Evolutionary conservation across 2,888 invertebrate genomes (phyloP), one percentile per base, ranked within the genome.

Genomic region (Lamellibrachia satsuma): DNA sequence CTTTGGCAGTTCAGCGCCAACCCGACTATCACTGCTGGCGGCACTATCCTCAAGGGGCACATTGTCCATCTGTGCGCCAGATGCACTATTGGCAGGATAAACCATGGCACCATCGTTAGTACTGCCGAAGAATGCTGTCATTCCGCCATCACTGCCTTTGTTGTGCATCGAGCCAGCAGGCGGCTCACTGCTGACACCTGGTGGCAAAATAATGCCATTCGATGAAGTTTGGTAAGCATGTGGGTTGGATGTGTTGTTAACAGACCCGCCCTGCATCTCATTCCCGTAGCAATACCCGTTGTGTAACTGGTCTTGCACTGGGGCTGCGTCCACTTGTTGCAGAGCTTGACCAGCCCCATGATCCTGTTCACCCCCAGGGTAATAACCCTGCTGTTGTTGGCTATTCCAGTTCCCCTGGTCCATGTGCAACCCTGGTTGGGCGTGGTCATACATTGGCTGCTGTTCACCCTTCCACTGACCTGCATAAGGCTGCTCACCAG

Each of bases 201-300:
- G 75, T 75, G 75, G 75, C 75, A 75, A 75, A 75, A 75, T n/a
- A 75, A 6, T 75, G 75, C 75, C 75, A 75, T 75, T 75, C 22
- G 22, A 75, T 22, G 22, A 15, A 75, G 22, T 75, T 6, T 75
- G 75, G n/a, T 22, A 75, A 4, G 11, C 75, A 75, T 22, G 75
- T 22, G 75, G 75, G 75, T 75, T 75, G n/a, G 22, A 22, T 15
- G 75, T 75, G n/a, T 75, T n/a, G n/a, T 75, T 75, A 75, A 75
- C 15, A 6, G 22, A n/a, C 75, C 75, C 22, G 6, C 22, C 75
- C 22, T 75, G 75, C 22, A 75, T 75, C n/a, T 75, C 75, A 15
- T 75, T 75, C 75, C 75, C 22, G 75, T 75, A 75, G 75, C 75
- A 75, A n/a, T 75, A 75, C n/a, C 75, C 75, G 22, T 75, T 75